Base-by-base conservation (phyloP, 2,113 vertebrate species). In the Proteles cristata region DNA sequence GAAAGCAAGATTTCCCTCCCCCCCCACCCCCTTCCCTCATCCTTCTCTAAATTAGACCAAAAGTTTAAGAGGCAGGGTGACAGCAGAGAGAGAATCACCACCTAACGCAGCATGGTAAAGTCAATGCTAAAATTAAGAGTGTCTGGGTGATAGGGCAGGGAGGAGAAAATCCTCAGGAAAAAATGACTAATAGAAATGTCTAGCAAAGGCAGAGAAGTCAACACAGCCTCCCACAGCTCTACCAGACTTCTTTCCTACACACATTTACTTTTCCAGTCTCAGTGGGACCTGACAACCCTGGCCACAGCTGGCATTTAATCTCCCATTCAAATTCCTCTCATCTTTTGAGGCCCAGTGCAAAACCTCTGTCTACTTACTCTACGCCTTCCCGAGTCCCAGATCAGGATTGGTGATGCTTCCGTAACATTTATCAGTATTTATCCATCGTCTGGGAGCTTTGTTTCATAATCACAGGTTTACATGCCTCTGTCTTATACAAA, bases 111-210 rank as follows among this genome's bases (percentile, higher is more conserved):
- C 92, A 95, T 85, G 90, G 96, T 58, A 79, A 97, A 95, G 92
- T 94, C 96, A 96, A 96, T 94, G 94, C 16, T 66, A 96, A 97
- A 95, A 96, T 95, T 81, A 94, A 97, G 94, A 90, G 88, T 95
- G 92, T 93, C 97, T 97, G 71, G 81, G 90, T 96, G 84, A 97
- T 45, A 96, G 93, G 93, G 76, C 88, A 96, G 96, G 94, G 95
- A 97, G 86, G 92, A 97, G 96, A 88, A 97, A 96, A 97, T 97
- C 97, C 96, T 81, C 69, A 94, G 96, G 96, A 97, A 97, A 97
- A 95, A 92, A 69, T 97, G 97, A 98, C 95, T 96, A 98, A 98
- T 48, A 98, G 96, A 94, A 95, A 79, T 53, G 93, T 97, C 96
- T 92, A 97, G 97, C 61, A 77, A 73, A 96, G 81, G 87, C 95